phyloP scores from a whole-genome alignment of 2,888 invertebrate species.

The Catocala fraxini region DNA sequence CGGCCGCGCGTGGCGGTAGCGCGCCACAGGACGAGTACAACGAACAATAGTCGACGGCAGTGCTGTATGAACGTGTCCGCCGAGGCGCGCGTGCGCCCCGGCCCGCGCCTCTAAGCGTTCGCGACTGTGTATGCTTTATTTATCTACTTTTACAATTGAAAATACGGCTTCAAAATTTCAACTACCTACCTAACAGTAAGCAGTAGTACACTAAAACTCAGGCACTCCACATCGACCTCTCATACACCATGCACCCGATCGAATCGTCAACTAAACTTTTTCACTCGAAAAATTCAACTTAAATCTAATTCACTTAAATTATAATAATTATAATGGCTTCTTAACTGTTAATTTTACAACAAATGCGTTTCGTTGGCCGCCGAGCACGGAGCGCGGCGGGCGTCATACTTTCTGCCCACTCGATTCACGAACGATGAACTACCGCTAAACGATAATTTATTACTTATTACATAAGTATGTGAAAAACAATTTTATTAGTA shows the following conservation, averaged over 20 bases:
- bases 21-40: slow-evolving; percentile 38
- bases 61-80: slow-evolving; percentile 54
- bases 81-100: slow-evolving; percentile 36
- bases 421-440: slow-evolving; percentile 74
- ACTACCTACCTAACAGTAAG: slow-evolving; percentile 88
- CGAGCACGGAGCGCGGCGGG: slow-evolving; percentile 78
- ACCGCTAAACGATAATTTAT: slow-evolving; percentile 80
- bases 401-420: slow-evolving; percentile 64
- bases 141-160: slow-evolving; percentile 84
- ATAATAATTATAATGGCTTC: slow-evolving; percentile 86
- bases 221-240: slow-evolving; percentile 86
- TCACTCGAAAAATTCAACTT: slow-evolving; percentile 86
- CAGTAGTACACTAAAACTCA: slow-evolving; percentile 85
- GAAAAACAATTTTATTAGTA: slow-evolving; percentile 80
- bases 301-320: slow-evolving; percentile 85
- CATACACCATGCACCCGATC: slow-evolving; percentile 84
- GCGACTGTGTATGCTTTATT: slow-evolving; percentile 82
- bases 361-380: slow-evolving; percentile 86
- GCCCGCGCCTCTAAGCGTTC: slow-evolving; percentile 70
- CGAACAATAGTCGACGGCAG: slow-evolving; percentile 58
- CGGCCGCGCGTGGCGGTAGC: slow-evolving; percentile 33
- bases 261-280: slow-evolving; percentile 83
- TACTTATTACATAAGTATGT: slow-evolving; percentile 85
- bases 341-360: slow-evolving; percentile 86
- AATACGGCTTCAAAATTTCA: slow-evolving; percentile 86